These are phyloP conservation scores for Sus scrofa DNA, from an alignment of 2,113 vertebrate species.

Conservation along the genomic window T2T-Sscrofa CM000812.6:114620001-114620500, in stretches of 20 bases:
- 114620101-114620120: not conserved
- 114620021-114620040: not conserved
- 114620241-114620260: not conserved
- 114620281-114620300: not conserved
- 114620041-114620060: not conserved
- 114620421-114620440: not conserved
- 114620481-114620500: not conserved
- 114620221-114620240: not conserved
- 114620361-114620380: not conserved
- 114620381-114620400: not conserved
- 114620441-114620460: not conserved
- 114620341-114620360: not conserved
- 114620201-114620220: not conserved
- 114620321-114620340: not conserved
- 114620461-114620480: not conserved
- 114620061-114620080: not conserved
- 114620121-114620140: not conserved
- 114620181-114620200: not conserved
- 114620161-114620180: slow-evolving; percentile 23
- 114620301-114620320: not conserved
- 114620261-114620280: not conserved
- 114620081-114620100: not conserved
- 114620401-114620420: not conserved
- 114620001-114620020: not conserved
- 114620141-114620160: not conserved